Evolutionary conservation across 2,888 invertebrate genomes (phyloP).

Genomic region (Hipparchia sbordonii): DNA sequence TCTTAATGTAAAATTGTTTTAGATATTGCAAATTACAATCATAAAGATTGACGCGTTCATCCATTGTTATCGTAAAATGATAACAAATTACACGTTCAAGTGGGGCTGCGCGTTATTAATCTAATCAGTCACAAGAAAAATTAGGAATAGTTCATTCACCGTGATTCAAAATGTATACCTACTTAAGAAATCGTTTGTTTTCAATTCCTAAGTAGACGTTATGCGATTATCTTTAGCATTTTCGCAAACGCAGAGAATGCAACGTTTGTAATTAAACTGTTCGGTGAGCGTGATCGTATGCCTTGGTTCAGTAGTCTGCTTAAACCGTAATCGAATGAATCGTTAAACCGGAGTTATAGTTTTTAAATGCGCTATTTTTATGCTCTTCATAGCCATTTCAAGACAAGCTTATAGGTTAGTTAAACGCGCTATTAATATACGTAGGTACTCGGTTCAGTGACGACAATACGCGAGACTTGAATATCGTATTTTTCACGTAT

Average conservation of each 20-base stretch:
- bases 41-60: conserved; percentile 28
- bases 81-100: conserved; percentile 58
- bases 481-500: conserved; percentile 57
- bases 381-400: conserved; percentile 45
- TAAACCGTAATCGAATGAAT: conserved; percentile 59
- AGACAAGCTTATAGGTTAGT: conserved; percentile 47
- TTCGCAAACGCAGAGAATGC: conserved; percentile 56
- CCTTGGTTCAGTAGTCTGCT: conserved; percentile 53
- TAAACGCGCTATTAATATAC: not conserved
- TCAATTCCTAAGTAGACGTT: conserved; percentile 45
- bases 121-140: conserved; percentile 65
- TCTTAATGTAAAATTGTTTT: conserved; percentile 1
- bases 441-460: conserved; percentile 43
- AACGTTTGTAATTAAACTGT: conserved; percentile 48
- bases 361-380: conserved; percentile 62
- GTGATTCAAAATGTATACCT: conserved; percentile 48
- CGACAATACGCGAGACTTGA: conserved; percentile 67
- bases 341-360: conserved; percentile 64
- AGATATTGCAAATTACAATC: conserved; percentile 29
- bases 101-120: conserved; percentile 54
- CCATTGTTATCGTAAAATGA: conserved; percentile 49
- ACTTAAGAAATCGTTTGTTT: conserved; percentile 25
- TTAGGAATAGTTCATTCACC: conserved; percentile 68
- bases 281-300: conserved; percentile 47
- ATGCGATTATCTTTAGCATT: conserved; percentile 50